A percentile compares a stretch with the other conserved stretches of the same genome.
Conservation (phyloP, 1,140 invertebrate genomes). For the Diorhabda sublineata region DNA sequence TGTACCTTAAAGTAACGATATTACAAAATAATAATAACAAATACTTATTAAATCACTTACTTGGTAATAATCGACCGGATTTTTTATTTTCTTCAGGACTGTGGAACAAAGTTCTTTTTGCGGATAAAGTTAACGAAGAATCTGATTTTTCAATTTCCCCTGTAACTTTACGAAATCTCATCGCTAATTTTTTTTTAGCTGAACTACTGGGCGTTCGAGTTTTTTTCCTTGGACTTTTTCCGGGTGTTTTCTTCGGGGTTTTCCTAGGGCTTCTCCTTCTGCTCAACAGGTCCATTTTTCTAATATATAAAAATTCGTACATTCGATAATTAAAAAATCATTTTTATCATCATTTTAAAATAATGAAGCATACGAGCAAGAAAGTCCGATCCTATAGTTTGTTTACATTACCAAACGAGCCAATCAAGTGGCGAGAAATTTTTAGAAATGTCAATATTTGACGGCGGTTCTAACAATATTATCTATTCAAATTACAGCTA, state of each 20-base stretch:
- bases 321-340: no score
- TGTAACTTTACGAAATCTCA: slow-evolving; percentile 42
- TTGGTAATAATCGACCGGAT: slow-evolving; percentile 33
- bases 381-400: no score
- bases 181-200: slow-evolving; percentile 51
- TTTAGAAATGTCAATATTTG: no score
- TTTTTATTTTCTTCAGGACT: slow-evolving; percentile 52
- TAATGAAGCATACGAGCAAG: no score
- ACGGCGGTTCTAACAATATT: no score
- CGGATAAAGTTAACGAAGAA: slow-evolving; percentile 3
- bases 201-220: slow-evolving; percentile 47
- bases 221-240: slow-evolving; percentile 40
- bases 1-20: slow-evolving; percentile 18
- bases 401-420: no score
- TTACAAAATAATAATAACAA: slow-evolving; percentile 7
- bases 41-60: slow-evolving; percentile 34
- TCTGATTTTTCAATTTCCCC: slow-evolving; percentile 33
- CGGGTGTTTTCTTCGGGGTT: slow-evolving; percentile 44
- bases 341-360: no score
- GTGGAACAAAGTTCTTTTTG: slow-evolving; percentile 61
- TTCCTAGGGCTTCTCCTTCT: slow-evolving; percentile 50
- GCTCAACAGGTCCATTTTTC: slow-evolving; percentile 39
- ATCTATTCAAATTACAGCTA: no score
- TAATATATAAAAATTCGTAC: slow-evolving; percentile 25
- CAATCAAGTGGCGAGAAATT: no score